phyloP scores from a whole-genome alignment of 2,797 vertebrate genomes.

The Tragopan temminckii region DNA sequence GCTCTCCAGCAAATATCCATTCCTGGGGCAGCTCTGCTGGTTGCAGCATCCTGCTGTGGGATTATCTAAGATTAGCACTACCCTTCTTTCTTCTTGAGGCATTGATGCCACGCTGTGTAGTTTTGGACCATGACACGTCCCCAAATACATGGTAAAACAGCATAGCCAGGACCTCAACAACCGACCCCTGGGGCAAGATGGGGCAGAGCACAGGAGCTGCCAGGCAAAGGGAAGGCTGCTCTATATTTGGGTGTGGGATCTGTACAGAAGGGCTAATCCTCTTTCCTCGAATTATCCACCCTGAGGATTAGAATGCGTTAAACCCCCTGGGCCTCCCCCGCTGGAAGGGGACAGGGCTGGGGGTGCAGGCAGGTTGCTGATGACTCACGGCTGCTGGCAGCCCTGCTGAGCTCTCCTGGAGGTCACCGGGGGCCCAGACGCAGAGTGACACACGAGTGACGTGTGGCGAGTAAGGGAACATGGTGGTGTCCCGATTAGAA shows the following conservation, averaged over 20 bases:
- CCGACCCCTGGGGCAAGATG: fast-evolving
- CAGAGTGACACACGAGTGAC: slow-evolving; percentile 33
- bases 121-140: neutral
- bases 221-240: slow-evolving; percentile 64
- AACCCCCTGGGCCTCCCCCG: slow-evolving; percentile 79
- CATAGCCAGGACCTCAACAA: neutral
- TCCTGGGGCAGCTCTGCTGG: neutral
- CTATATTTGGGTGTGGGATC: slow-evolving; percentile 92
- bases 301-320: slow-evolving; percentile 91
- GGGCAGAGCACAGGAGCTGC: neutral
- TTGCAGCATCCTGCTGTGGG: neutral
- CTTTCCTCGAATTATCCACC: slow-evolving; percentile 91
- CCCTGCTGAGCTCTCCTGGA: neutral
- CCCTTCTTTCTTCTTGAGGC: neutral
- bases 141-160: neutral
- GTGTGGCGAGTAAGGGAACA: neutral
- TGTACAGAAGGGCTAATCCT: slow-evolving; percentile 92
- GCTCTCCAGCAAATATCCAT: neutral
- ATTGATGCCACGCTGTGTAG: neutral
- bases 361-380: neutral
- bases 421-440: neutral
- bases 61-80: neutral
- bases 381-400: slow-evolving; percentile 37
- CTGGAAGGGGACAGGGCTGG: neutral
- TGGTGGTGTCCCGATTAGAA: neutral